A percentile compares a stretch with the other conserved stretches of the same genome.
Conservation (phyloP, 2,888 invertebrate species). For the Eledona agricola region DNA sequence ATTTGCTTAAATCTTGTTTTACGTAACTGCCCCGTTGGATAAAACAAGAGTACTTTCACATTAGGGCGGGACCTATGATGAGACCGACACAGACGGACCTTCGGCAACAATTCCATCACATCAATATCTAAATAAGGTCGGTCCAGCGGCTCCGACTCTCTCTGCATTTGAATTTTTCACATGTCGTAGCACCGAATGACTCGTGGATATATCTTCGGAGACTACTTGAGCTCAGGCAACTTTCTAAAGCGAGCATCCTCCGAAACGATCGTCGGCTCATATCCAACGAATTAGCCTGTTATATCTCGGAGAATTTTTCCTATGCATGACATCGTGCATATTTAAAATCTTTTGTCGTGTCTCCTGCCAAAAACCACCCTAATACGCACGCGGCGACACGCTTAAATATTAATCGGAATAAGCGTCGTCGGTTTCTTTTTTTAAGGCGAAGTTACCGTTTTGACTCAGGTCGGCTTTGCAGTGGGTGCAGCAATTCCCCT, state of each 20-base stretch:
- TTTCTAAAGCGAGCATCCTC: constrained; percentile 6
- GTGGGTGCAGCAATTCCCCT: too few species aligned
- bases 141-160: constrained; percentile 4
- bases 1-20: too few species aligned
- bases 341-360: constrained; percentile 43
- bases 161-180: constrained; percentile 16
- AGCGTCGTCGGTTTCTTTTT: constrained; percentile 40
- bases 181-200: constrained; percentile 1
- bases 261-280: constrained; percentile 1
- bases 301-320: constrained; percentile 37
- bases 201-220: constrained; percentile 6
- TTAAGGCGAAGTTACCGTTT: constrained; percentile 20
- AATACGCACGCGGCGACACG: constrained; percentile 55
- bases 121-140: constrained; percentile 17
- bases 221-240: not conserved
- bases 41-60: too few species aligned
- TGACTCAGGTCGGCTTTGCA: too few species aligned
- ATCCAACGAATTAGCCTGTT: constrained; percentile 18
- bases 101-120: constrained; percentile 3
- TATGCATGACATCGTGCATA: constrained; percentile 53
- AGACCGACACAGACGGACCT: too few species aligned
- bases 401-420: constrained; percentile 58
- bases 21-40: too few species aligned
- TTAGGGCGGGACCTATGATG: too few species aligned
- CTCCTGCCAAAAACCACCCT: constrained; percentile 25